Base-by-base conservation (phyloP, 2,113 vertebrate genomes). In the Pteronura brasiliensis region DNA sequence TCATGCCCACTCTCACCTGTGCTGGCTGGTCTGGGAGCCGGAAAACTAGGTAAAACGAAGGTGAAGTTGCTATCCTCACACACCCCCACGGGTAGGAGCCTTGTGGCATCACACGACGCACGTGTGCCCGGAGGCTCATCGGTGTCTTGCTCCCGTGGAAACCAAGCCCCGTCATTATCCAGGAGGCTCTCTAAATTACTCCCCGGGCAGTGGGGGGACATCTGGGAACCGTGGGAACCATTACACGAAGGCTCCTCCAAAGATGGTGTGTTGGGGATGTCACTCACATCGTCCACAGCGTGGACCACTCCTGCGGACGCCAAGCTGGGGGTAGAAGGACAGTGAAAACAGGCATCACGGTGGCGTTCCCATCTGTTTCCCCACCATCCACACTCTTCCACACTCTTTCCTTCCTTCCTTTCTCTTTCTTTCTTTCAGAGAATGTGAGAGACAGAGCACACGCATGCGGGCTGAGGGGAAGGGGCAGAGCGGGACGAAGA, bases 201-300 rank as follows among this genome's bases (percentile, higher is more conserved):
- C 14, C 11, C 55, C 0, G 11, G 2, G n/a, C 42, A 42, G 44
- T 0, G 49, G 49, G 13, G 77, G 27, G 25, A 1, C 18, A 12
- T 11, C 47, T 3, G 39, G 7, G 59, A 1, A 7, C 9, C 1
- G 0, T 1, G 0, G 4, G 4, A 20, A 20, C 10, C 17, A 11
- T 11, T 67, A 3, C 7, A 15, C 1, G 12, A 25, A 20, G 4
- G 13, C 23, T 21, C 13, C n/a, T 61, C 85, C 74, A 25, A 18
- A 39, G 0, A 12, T 1, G 11, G 71, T 5, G 71, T 27, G 71
- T 13, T 21, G 36, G 39, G 39, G 23, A 27, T 1, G 36, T 74
- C 20, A 98, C 98, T 99, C 89, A 99, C 98, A 1, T 99, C 98
- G 79, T 98, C 98, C 39, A 69, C 31, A 4, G 98, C 97, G 20